Conservation (phyloP, 2,888 invertebrate genomes). For the Eustalomyia histrio region DNA sequence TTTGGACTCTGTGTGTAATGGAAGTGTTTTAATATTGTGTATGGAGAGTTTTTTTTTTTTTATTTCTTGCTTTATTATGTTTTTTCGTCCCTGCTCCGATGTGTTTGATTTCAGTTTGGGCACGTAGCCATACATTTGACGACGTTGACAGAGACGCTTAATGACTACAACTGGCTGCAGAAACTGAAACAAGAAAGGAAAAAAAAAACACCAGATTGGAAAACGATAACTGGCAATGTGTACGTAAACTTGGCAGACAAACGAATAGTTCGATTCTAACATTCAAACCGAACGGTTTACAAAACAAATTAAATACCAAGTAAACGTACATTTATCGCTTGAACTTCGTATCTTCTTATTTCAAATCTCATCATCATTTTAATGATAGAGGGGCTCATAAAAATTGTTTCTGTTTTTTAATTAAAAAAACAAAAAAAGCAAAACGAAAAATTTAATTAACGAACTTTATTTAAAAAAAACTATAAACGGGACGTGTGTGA, state of each 20-base stretch:
- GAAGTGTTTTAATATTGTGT: neutral
- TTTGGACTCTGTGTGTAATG: constrained; percentile 3
- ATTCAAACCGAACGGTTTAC: constrained; percentile 79
- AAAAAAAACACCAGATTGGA: constrained; percentile 47
- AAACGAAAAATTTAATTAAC: neutral
- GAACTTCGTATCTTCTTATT: neutral
- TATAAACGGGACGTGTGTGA: neutral
- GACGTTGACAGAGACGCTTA: constrained; percentile 21
- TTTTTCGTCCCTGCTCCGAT: neutral
- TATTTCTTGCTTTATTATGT: neutral
- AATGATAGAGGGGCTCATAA: neutral
- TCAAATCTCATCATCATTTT: constrained; percentile 1
- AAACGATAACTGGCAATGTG: constrained; percentile 59
- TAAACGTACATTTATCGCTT: neutral
- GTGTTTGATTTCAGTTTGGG: constrained; percentile 26
- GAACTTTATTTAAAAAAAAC: constrained; percentile 2
- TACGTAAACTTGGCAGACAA: constrained; percentile 57
- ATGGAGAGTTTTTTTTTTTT: neutral
- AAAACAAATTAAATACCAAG: constrained; percentile 25
- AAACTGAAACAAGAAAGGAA: constrained; percentile 38
- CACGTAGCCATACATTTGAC: constrained; percentile 17
- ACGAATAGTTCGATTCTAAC: constrained; percentile 78
- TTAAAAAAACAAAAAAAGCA: neutral
- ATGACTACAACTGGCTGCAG: constrained; percentile 8
- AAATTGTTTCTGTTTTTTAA: neutral